phyloP scores from a whole-genome alignment of 2,113 vertebrate genomes.

The Nycticorax nycticorax region DNA sequence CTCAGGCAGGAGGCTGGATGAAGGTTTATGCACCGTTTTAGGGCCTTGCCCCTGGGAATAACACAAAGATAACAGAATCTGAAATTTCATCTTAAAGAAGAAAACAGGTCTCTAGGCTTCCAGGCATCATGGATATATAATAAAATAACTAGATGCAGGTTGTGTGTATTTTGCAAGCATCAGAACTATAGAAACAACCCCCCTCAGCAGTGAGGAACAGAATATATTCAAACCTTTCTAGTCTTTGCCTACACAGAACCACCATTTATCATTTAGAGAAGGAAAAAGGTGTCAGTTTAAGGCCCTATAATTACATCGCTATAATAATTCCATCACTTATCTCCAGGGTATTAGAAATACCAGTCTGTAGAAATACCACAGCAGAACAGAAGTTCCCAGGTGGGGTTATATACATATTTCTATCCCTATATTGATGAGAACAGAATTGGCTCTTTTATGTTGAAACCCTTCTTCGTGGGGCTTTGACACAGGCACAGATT shows the following conservation, averaged over 20 bases:
- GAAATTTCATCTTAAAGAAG: neutral
- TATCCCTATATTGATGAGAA: rapidly evolving
- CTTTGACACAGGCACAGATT: neutral
- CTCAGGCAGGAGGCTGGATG: neutral
- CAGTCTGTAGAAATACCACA: neutral
- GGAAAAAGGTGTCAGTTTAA: neutral
- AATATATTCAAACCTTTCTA: neutral
- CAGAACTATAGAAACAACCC: neutral
- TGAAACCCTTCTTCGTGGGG: neutral
- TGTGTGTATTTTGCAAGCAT: neutral
- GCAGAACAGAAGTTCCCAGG: neutral
- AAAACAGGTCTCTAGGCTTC: neutral
- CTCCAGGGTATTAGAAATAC: neutral
- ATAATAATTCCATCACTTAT: neutral
- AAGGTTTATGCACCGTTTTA: neutral
- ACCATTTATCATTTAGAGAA: neutral
- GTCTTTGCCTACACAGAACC: neutral
- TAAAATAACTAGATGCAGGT: neutral
- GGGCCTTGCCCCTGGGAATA: neutral
- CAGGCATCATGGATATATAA: rapidly evolving
- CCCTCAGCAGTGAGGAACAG: neutral
- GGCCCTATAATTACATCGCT: neutral
- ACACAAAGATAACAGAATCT: neutral
- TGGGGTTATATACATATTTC: neutral
- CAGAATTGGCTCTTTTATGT: neutral